Conservation (phyloP, 2,888 invertebrate genomes). For the Coleophora flavipennella region DNA sequence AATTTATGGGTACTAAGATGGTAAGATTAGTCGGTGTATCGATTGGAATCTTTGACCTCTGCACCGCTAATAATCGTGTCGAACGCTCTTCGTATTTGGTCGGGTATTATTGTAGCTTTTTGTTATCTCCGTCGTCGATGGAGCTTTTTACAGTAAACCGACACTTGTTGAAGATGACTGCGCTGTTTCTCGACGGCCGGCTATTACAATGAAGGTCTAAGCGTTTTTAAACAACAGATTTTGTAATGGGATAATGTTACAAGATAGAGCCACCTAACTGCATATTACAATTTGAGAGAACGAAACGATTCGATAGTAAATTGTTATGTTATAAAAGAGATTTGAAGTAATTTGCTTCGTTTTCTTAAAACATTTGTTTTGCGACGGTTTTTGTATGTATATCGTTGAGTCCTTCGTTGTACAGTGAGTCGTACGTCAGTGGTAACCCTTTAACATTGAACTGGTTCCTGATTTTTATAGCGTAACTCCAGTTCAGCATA, state of each 20-base stretch:
- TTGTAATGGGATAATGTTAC: background rate
- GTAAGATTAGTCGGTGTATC: slow-evolving; percentile 37
- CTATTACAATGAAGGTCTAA: background rate
- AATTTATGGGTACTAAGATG: slow-evolving; percentile 26
- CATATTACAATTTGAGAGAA: slow-evolving; percentile 10
- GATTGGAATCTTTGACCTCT: slow-evolving; percentile 60
- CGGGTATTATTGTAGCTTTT: slow-evolving; percentile 40
- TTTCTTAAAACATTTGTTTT: too few species aligned
- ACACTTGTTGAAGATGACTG: slow-evolving; percentile 22
- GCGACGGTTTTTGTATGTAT: too few species aligned
- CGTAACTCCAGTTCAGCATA: too few species aligned
- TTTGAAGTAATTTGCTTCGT: too few species aligned
- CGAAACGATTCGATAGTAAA: slow-evolving; percentile 3
- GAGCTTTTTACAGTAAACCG: slow-evolving; percentile 23
- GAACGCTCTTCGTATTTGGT: slow-evolving; percentile 38
- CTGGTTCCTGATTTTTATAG: too few species aligned
- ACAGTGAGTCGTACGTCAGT: too few species aligned
- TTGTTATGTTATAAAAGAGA: too few species aligned
- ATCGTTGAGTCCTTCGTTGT: too few species aligned
- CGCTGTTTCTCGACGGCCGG: slow-evolving; percentile 5
- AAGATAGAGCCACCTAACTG: slow-evolving; percentile 7
- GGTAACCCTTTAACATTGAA: too few species aligned
- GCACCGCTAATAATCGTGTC: slow-evolving; percentile 57
- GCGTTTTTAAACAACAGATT: background rate
- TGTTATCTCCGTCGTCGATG: slow-evolving; percentile 32